Evolutionary conservation across 2,113 vertebrate genomes (phyloP).

Genomic region (Cnemophilus loriae): DNA sequence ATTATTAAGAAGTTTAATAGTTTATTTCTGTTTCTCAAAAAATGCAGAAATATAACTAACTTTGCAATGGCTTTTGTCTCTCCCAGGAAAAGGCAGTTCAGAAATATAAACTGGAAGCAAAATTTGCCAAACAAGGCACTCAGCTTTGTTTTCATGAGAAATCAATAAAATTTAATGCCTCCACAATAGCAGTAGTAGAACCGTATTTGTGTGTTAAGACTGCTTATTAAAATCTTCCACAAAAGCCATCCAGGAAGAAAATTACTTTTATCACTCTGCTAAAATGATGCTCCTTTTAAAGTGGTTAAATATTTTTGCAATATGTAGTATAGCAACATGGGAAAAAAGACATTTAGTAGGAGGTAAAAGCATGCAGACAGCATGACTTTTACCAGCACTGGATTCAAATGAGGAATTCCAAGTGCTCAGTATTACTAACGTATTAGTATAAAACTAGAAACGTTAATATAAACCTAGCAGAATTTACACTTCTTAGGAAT

Average conservation of each 20-base stretch:
- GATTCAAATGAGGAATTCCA: not conserved
- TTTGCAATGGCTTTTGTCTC: not conserved
- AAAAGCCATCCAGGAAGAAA: not conserved
- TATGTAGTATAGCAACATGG: not conserved
- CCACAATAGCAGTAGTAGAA: not conserved
- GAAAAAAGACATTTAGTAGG: not conserved
- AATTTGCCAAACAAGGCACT: not conserved
- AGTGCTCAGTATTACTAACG: fast-evolving
- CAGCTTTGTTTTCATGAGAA: not conserved
- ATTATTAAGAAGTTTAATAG: not conserved
- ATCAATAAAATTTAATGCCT: not conserved
- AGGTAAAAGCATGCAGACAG: not conserved
- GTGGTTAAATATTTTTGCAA: not conserved
- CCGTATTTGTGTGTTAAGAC: not conserved
- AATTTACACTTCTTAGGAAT: not conserved
- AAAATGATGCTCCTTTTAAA: not conserved
- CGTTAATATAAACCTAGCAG: not conserved
- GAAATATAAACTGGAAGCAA: not conserved
- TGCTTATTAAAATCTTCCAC: not conserved
- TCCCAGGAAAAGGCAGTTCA: not conserved
- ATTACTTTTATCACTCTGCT: not conserved
- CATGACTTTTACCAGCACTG: not conserved
- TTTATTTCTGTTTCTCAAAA: not conserved
- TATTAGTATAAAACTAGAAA: not conserved
- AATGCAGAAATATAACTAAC: not conserved